phyloP scores from a whole-genome alignment of 53 echinoderm and acorn worm species.

The Paelopatides confundens region DNA sequence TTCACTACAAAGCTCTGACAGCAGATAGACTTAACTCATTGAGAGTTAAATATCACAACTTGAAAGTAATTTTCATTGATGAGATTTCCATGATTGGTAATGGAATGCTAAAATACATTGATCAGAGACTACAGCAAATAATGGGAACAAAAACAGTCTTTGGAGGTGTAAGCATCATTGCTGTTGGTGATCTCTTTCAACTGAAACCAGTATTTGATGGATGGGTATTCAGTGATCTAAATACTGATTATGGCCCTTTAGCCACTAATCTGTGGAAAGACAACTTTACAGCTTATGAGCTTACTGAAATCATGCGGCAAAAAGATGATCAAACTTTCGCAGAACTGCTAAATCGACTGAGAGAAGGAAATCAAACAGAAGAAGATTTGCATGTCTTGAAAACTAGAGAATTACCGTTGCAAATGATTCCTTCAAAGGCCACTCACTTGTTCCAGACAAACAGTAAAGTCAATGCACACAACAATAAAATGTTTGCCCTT shows the following conservation, averaged over 20 bases:
- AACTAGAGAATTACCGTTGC: background rate
- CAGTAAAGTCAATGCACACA: background rate
- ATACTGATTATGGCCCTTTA: background rate
- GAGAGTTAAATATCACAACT: background rate
- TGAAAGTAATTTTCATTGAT: background rate
- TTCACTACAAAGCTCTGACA: slow-evolving; percentile 12
- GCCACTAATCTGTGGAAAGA: background rate
- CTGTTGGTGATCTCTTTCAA: background rate
- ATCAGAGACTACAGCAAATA: background rate
- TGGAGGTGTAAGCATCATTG: slow-evolving; percentile 12
- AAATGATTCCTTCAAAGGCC: background rate
- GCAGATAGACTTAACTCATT: background rate
- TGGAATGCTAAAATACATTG: background rate
- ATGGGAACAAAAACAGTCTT: background rate
- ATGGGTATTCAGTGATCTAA: background rate
- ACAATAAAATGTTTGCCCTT: background rate
- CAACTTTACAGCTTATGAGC: background rate
- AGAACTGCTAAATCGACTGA: background rate
- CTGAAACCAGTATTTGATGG: background rate
- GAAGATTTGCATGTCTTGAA: background rate
- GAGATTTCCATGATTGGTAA: background rate
- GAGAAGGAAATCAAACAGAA: slow-evolving; percentile 11
- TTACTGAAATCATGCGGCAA: slow-evolving; percentile 1
- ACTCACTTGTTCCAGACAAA: background rate
- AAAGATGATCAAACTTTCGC: background rate